A percentile compares a stretch with the other conserved stretches of the same genome.
Evolutionary conservation across 1,140 invertebrate species (phyloP).

Genomic region (Sarcophaga bullata): DNA sequence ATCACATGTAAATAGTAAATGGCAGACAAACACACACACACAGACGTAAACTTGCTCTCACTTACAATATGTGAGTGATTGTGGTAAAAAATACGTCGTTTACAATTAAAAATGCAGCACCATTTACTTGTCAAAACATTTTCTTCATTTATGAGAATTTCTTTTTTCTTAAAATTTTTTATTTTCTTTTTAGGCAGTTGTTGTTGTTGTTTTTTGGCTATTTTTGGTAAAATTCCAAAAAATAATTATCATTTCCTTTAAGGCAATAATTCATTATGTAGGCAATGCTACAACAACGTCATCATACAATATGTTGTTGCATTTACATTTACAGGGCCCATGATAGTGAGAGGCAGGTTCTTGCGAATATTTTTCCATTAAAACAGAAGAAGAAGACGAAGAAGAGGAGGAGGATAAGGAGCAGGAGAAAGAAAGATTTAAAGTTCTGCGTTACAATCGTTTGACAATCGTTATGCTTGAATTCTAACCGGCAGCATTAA

Average conservation of each 20-base stretch:
- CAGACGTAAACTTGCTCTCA: too few relatives aligned
- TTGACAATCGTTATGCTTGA: slow-evolving; percentile 46
- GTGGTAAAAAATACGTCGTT: background rate
- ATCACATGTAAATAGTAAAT: background rate
- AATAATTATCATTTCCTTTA: slow-evolving; percentile 59
- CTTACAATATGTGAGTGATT: too few relatives aligned
- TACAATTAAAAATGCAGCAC: slow-evolving; percentile 8
- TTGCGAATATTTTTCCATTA: too few relatives aligned
- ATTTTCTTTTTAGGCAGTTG: too few relatives aligned
- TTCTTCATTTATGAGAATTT: slow-evolving; percentile 52
- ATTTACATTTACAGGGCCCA: too few relatives aligned
- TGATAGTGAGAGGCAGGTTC: too few relatives aligned
- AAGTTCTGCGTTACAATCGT: slow-evolving; percentile 43
- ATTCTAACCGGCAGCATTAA: background rate
- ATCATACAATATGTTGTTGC: too few relatives aligned
- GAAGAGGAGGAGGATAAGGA: too few relatives aligned
- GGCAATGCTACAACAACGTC: background rate
- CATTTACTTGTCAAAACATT: slow-evolving; percentile 44
- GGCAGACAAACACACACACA: background rate
- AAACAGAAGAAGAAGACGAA: too few relatives aligned
- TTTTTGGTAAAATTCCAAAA: slow-evolving; percentile 64
- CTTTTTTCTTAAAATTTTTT: too few relatives aligned
- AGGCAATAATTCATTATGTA: slow-evolving; percentile 38
- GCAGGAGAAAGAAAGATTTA: background rate
- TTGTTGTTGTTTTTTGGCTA: slow-evolving; percentile 61